phyloP scores from a whole-genome alignment of 2,113 vertebrate species.

The Peromyscus polionotus region DNA sequence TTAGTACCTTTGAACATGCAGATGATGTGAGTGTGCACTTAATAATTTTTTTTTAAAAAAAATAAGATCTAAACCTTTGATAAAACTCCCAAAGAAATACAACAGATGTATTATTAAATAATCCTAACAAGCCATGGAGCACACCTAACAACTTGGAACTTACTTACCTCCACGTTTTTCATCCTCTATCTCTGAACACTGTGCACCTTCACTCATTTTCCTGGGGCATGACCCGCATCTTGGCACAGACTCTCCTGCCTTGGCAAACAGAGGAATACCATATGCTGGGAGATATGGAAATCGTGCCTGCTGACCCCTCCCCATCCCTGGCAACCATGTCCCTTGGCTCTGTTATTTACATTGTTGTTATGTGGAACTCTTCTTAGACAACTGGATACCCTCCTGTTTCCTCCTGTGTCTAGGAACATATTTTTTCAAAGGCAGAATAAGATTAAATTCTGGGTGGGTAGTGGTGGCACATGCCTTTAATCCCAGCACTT shows the following conservation, averaged over 20 bases:
- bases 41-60: neutral
- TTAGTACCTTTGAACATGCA: neutral
- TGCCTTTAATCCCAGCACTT: neutral
- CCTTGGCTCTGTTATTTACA: neutral
- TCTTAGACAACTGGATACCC: neutral
- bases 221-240: neutral
- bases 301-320: neutral
- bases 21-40: neutral
- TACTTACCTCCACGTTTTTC: neutral
- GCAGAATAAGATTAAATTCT: conserved; percentile 5
- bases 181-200: neutral
- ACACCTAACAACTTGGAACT: conserved; percentile 9
- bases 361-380: neutral
- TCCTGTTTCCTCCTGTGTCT: neutral
- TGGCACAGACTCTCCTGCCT: neutral
- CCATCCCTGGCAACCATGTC: neutral
- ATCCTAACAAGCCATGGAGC: neutral
- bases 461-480: neutral
- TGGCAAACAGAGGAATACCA: neutral
- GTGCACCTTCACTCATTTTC: neutral
- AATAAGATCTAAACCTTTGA: neutral
- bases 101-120: neutral
- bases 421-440: neutral
- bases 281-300: neutral
- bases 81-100: neutral